Percentiles rank a stretch among this genome's conserved stretches.
These are phyloP conservation scores for Gnatocerus cornutus DNA, from an alignment of 2,888 invertebrate genomes.

Conservation along the genomic window DNA sequence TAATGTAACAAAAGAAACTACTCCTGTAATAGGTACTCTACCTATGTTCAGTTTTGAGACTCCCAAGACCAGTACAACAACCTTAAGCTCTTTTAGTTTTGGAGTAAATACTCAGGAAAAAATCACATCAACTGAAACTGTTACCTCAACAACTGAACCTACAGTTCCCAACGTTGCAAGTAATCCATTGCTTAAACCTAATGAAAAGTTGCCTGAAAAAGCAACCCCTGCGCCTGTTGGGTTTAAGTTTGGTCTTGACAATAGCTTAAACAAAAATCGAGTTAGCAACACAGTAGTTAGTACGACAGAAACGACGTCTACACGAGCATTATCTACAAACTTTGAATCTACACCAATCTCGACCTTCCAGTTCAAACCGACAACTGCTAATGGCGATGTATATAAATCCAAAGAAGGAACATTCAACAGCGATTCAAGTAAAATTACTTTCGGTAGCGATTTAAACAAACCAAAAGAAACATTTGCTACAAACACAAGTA, in stretches of 20 bases:
- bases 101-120: conserved; percentile 41
- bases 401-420: conserved; percentile 3
- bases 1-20: conserved; percentile 17
- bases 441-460: background rate
- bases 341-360: conserved; percentile 27
- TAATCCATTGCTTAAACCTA: conserved; percentile 54
- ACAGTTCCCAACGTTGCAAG: conserved; percentile 6
- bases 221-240: conserved; percentile 38
- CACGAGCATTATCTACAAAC: conserved; percentile 10
- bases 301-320: conserved; percentile 34
- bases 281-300: conserved; percentile 12
- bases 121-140: conserved; percentile 7
- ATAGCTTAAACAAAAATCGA: conserved; percentile 22
- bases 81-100: conserved; percentile 40
- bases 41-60: conserved; percentile 54
- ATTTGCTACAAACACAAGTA: background rate
- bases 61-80: conserved; percentile 40
- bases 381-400: conserved; percentile 33
- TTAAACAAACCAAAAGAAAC: conserved; percentile 11
- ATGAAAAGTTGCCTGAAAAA: conserved; percentile 55
- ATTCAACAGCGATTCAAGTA: background rate
- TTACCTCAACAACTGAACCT: conserved; percentile 18
- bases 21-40: conserved; percentile 4
- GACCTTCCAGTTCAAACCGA: conserved; percentile 40
- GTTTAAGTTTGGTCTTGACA: conserved; percentile 57